phyloP scores from a whole-genome alignment of 2,888 invertebrate species.

The Xestia xanthographa region DNA sequence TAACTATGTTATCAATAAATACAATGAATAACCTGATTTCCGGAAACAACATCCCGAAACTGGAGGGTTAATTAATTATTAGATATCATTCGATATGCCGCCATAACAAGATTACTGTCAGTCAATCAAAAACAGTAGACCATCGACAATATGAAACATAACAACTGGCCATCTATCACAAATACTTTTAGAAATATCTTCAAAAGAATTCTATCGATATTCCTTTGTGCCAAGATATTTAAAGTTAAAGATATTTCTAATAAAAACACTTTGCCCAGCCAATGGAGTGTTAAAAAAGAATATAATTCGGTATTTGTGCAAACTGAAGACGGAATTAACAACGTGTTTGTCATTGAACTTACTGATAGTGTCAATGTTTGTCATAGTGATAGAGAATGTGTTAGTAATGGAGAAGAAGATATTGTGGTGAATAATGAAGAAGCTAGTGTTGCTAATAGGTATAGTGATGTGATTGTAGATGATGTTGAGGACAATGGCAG shows the following conservation, averaged over 20 bases:
- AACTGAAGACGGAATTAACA: slow-evolving; percentile 42
- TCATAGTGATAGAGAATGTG: slow-evolving; percentile 5
- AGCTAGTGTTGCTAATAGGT: neutral
- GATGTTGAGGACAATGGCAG: neutral
- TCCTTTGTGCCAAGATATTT: slow-evolving; percentile 34
- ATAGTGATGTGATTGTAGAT: neutral
- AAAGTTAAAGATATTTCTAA: slow-evolving; percentile 56
- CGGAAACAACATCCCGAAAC: slow-evolving; percentile 9
- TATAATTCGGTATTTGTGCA: slow-evolving; percentile 61
- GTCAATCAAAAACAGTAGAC: slow-evolving; percentile 24
- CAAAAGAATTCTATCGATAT: slow-evolving; percentile 29
- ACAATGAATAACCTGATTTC: slow-evolving; percentile 8
- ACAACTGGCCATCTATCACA: slow-evolving; percentile 20
- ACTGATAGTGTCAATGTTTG: neutral
- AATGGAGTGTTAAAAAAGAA: slow-evolving; percentile 63
- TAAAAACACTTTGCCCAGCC: slow-evolving; percentile 69
- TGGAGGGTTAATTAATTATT: slow-evolving; percentile 49
- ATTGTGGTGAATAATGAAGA: neutral
- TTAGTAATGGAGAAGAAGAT: slow-evolving; percentile 4
- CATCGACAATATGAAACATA: slow-evolving; percentile 28
- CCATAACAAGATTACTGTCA: slow-evolving; percentile 18
- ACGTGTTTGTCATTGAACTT: slow-evolving; percentile 52
- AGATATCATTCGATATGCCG: slow-evolving; percentile 46
- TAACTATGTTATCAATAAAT: neutral
- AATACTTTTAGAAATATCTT: slow-evolving; percentile 30